Evolutionary conservation across 2,113 vertebrate species (phyloP).

Genomic region (Collichthys lucidus): DNA sequence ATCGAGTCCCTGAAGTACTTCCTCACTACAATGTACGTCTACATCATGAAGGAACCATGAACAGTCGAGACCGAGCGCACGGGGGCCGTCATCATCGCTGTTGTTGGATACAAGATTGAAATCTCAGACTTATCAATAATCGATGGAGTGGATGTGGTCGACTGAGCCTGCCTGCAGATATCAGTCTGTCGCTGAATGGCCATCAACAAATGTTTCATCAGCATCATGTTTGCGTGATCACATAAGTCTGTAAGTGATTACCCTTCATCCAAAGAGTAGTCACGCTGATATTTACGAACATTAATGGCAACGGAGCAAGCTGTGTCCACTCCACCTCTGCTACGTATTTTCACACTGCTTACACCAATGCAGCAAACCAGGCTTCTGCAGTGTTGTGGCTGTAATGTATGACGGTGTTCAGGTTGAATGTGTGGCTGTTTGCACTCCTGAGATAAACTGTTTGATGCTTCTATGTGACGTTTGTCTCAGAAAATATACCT

Average conservation of each 20-base stretch:
- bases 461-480: slow-evolving; percentile 3
- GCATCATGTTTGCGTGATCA: slow-evolving; percentile 36
- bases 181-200: slow-evolving; percentile 43
- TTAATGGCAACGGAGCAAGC: slow-evolving; percentile 1
- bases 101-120: neutral
- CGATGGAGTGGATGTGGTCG: slow-evolving; percentile 14
- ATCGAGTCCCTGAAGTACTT: slow-evolving; percentile 90
- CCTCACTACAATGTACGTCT: slow-evolving; percentile 90
- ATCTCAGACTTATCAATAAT: slow-evolving; percentile 37
- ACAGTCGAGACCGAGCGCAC: neutral
- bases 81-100: neutral
- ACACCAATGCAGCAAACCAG: slow-evolving; percentile 22
- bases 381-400: slow-evolving; percentile 41
- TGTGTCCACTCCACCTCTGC: slow-evolving; percentile 30
- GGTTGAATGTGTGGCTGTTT: slow-evolving; percentile 17
- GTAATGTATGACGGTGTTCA: slow-evolving; percentile 13
- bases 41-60: slow-evolving; percentile 91
- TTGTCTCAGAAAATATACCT: slow-evolving; percentile 23
- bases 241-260: slow-evolving; percentile 42
- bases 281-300: slow-evolving; percentile 18
- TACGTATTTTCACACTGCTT: slow-evolving; percentile 27
- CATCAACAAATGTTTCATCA: slow-evolving; percentile 65
- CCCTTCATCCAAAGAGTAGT: slow-evolving; percentile 72
- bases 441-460: slow-evolving; percentile 15
- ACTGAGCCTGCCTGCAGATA: slow-evolving; percentile 14